Percentiles rank a stretch among this genome's conserved stretches.
phyloP scores from a whole-genome alignment of 37 sponge, comb jelly and placozoan species.

The Halichondria panicea region DNA sequence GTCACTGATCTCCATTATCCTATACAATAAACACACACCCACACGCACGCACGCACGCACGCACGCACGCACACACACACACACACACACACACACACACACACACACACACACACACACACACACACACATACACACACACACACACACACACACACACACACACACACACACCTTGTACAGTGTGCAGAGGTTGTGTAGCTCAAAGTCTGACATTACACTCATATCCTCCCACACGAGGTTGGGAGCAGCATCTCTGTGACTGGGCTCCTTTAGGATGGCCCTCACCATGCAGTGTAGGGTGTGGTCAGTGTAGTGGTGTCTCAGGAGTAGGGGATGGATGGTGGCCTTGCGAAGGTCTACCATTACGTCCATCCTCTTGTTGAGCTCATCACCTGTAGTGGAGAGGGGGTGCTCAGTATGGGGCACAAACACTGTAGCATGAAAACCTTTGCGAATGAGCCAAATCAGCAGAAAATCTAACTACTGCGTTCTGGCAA shows the following conservation, averaged over 20 bases:
- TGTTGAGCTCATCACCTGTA: conserved; percentile 18
- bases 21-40: too few relatives aligned
- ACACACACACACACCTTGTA: conserved; percentile 5
- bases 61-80: conserved; percentile 17
- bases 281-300: conserved; percentile 35
- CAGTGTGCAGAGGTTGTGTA: conserved; percentile 44
- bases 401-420: too few relatives aligned
- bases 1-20: too few relatives aligned
- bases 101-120: conserved; percentile 47
- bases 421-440: too few relatives aligned
- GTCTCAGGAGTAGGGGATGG: conserved; percentile 45
- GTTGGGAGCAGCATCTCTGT: conserved; percentile 36
- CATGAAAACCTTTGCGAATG: too few relatives aligned
- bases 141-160: not conserved
- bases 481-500: too few relatives aligned
- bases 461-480: too few relatives aligned
- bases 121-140: too few relatives aligned
- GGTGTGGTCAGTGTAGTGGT: conserved; percentile 21
- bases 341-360: too few relatives aligned
- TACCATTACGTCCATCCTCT: too few relatives aligned
- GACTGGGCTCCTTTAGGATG: conserved; percentile 44
- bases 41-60: conserved; percentile 18
- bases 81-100: conserved; percentile 24
- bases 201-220: conserved; percentile 74
- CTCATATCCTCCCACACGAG: conserved; percentile 61